Percentiles rank a stretch among this genome's conserved stretches.
Conservation (phyloP, 2,888 invertebrate species). For the Sphinx pinastri region DNA sequence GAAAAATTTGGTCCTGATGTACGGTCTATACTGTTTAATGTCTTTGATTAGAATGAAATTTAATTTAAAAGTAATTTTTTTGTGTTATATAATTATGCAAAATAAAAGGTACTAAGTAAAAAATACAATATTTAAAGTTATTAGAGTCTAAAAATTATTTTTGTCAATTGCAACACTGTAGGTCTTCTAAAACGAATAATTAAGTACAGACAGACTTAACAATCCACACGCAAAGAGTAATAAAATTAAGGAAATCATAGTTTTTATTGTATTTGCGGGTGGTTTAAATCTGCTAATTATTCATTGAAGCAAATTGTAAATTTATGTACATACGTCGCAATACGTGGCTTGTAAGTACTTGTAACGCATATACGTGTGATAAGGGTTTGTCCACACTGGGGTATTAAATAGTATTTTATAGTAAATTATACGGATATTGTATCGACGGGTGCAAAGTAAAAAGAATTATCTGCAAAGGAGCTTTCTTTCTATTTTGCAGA, state of each 20-base stretch:
- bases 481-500: too few species aligned
- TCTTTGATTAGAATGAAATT: too few species aligned
- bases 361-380: not conserved
- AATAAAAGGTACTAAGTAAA: too few species aligned
- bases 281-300: not conserved
- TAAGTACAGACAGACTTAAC: not conserved
- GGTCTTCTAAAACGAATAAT: too few species aligned
- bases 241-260: not conserved
- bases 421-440: too few species aligned
- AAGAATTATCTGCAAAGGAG: too few species aligned
- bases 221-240: not conserved
- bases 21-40: too few species aligned
- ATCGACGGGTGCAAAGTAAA: too few species aligned
- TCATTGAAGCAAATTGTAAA: conserved; percentile 1
- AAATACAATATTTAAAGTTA: too few species aligned
- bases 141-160: not conserved
- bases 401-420: not conserved
- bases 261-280: not conserved
- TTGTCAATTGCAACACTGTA: not conserved
- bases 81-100: too few species aligned
- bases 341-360: not conserved
- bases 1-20: too few species aligned
- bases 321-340: conserved; percentile 1
- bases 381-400: not conserved
- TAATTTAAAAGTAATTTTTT: too few species aligned